Evolutionary conservation across 2,888 invertebrate species (phyloP).

Genomic region (Stenodema calcarata): DNA sequence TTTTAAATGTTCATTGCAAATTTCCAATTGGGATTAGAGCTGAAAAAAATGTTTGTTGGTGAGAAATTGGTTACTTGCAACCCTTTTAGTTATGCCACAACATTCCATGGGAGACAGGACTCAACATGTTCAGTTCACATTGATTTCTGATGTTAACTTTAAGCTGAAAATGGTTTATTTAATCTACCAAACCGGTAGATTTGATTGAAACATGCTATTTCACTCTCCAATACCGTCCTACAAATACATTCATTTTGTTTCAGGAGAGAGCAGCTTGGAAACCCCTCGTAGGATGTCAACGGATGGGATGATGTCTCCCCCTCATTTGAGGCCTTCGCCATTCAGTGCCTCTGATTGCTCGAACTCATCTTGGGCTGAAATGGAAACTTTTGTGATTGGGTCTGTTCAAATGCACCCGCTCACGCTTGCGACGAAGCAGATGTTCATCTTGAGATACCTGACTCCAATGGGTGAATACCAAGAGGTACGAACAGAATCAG

Average conservation of each 20-base stretch:
- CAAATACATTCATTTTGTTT: neutral
- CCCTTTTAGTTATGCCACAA: too few relatives aligned
- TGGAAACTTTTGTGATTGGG: conserved; percentile 88
- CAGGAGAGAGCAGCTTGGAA: conserved; percentile 4
- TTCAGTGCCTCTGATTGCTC: conserved; percentile 66
- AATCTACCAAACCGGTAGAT: too few relatives aligned
- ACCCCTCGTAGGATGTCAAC: conserved; percentile 55
- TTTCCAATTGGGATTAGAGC: too few relatives aligned
- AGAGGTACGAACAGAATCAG: conserved; percentile 69
- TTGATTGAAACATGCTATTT: too few relatives aligned
- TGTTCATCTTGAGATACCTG: conserved; percentile 91
- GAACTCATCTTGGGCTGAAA: conserved; percentile 90
- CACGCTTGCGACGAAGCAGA: conserved; percentile 85
- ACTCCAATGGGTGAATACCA: conserved; percentile 98
- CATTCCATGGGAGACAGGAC: too few relatives aligned
- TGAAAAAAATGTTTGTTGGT: too few relatives aligned
- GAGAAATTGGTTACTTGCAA: too few relatives aligned
- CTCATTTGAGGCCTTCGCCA: conserved; percentile 56
- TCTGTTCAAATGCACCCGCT: conserved; percentile 90
- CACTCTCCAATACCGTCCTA: too few relatives aligned
- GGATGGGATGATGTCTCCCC: conserved; percentile 65
- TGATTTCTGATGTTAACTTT: too few relatives aligned
- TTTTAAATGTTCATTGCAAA: too few relatives aligned
- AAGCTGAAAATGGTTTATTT: too few relatives aligned
- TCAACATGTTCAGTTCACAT: too few relatives aligned